Conservation (phyloP, 2,113 vertebrate genomes). For the cattle (Bos taurus) region ARS-UCD2.0 NC_037357.1:42117001-42117500, state of each 20-base stretch:
- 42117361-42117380: background rate
- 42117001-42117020: background rate
- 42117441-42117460: background rate
- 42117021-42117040: background rate
- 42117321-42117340: background rate
- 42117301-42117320: background rate
- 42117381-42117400: constrained; percentile 9
- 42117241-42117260: background rate
- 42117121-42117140: background rate
- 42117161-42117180: background rate
- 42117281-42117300: background rate
- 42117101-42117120: background rate
- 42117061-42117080: background rate
- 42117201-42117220: background rate
- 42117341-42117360: background rate
- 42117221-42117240: background rate
- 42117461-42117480: background rate
- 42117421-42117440: background rate
- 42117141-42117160: background rate
- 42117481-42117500: background rate
- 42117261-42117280: background rate
- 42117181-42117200: background rate
- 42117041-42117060: background rate
- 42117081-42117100: background rate
- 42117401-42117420: background rate